These are phyloP conservation scores for Noctua janthina DNA, from an alignment of 2,888 invertebrate species.

Conservation along the genomic window DNA sequence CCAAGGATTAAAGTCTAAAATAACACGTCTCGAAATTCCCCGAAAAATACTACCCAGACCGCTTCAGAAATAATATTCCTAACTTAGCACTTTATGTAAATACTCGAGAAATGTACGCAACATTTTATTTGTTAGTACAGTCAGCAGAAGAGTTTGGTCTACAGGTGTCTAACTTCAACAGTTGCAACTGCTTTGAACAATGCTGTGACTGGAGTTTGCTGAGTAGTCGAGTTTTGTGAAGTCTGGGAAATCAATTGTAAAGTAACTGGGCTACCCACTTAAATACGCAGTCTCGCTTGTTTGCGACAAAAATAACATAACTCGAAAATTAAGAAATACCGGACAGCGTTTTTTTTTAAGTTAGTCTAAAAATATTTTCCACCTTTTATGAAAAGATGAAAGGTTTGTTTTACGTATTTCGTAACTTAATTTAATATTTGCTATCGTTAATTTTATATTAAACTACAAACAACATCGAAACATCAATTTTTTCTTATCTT, in stretches of 20 bases:
- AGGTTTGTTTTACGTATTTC: too few relatives aligned
- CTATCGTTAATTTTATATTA: too few relatives aligned
- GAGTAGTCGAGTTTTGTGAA: not conserved
- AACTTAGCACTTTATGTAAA: conserved; percentile 33
- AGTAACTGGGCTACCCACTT: not conserved
- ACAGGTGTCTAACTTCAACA: not conserved
- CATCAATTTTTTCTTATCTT: too few relatives aligned
- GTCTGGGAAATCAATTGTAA: not conserved
- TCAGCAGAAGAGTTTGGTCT: not conserved
- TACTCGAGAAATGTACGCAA: conserved; percentile 1
- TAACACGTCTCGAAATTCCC: conserved; percentile 2
- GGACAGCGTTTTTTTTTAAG: too few relatives aligned
- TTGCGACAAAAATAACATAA: too few relatives aligned
- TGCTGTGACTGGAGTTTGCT: not conserved
- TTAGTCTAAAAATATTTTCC: too few relatives aligned
- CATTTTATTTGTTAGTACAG: conserved; percentile 31
- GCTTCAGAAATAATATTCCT: conserved; percentile 20
- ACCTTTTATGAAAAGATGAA: too few relatives aligned
- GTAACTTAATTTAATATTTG: too few relatives aligned
- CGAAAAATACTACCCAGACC: not conserved
- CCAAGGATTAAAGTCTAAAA: not conserved
- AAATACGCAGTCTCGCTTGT: not conserved
- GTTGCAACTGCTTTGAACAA: not conserved
- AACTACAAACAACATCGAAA: too few relatives aligned
- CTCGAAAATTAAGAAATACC: too few relatives aligned